Evolutionary conservation across 2,113 vertebrate species (phyloP).

Genomic region (Strix aluco): DNA sequence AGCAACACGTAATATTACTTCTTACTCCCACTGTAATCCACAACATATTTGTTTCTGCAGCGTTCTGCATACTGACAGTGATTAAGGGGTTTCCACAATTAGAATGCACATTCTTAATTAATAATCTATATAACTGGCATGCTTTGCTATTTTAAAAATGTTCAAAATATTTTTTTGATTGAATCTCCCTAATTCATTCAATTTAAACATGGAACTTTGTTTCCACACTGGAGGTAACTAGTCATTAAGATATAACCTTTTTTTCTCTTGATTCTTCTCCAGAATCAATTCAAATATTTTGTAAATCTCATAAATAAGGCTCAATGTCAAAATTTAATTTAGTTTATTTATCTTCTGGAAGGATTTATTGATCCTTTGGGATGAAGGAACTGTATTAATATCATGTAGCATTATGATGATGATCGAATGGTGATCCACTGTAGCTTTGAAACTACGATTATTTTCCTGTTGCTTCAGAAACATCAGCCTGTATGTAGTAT

Average conservation of each 20-base stretch:
- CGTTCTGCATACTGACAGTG: background rate
- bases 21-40: background rate
- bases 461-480: background rate
- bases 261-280: background rate
- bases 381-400: slow-evolving; percentile 18
- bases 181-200: background rate
- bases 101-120: slow-evolving; percentile 37
- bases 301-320: slow-evolving; percentile 54
- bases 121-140: background rate
- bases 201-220: slow-evolving; percentile 27
- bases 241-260: slow-evolving; percentile 28
- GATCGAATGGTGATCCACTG: background rate
- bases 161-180: slow-evolving; percentile 7
- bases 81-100: slow-evolving; percentile 34
- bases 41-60: background rate
- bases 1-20: background rate
- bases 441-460: background rate
- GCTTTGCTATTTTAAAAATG: slow-evolving; percentile 1
- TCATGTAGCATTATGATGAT: background rate
- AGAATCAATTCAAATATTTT: slow-evolving; percentile 54
- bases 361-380: slow-evolving; percentile 22
- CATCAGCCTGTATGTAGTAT: background rate
- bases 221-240: background rate
- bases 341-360: slow-evolving; percentile 40
- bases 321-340: slow-evolving; percentile 36